Conservation (phyloP, 2,797 vertebrate genomes). For the Sparidentex hasta region DNA sequence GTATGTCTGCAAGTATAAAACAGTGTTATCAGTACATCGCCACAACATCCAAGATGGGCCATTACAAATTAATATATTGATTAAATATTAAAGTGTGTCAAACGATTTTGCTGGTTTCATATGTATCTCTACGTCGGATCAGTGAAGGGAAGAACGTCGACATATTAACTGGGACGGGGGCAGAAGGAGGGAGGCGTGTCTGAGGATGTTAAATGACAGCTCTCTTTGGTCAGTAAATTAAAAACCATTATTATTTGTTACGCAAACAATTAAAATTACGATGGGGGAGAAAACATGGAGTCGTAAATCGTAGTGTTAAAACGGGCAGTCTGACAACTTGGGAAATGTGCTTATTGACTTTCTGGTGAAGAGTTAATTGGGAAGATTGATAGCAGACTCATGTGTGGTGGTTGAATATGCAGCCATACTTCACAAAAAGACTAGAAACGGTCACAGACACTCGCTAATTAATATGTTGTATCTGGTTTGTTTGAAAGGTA, state of each 20-base stretch:
- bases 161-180: neutral
- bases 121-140: neutral
- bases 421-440: neutral
- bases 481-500: neutral
- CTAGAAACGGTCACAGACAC: neutral
- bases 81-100: neutral
- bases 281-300: neutral
- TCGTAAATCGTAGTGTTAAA: neutral
- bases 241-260: neutral
- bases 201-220: neutral
- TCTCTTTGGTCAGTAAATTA: neutral
- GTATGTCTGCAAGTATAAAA: conserved; percentile 48
- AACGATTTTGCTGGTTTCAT: neutral
- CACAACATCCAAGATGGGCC: neutral
- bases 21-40: conserved; percentile 13
- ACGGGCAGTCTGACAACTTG: neutral
- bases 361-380: neutral
- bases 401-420: neutral
- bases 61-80: neutral
- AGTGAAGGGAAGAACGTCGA: neutral
- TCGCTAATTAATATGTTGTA: too few species aligned
- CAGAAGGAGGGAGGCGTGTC: neutral
- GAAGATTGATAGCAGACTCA: neutral
- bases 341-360: neutral
- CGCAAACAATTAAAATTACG: neutral